A percentile compares a stretch with the other conserved stretches of the same genome.
These are phyloP conservation scores for Aphelenchoides avenae DNA, from an alignment of 1,140 invertebrate genomes.

Conservation along the genomic window DNA sequence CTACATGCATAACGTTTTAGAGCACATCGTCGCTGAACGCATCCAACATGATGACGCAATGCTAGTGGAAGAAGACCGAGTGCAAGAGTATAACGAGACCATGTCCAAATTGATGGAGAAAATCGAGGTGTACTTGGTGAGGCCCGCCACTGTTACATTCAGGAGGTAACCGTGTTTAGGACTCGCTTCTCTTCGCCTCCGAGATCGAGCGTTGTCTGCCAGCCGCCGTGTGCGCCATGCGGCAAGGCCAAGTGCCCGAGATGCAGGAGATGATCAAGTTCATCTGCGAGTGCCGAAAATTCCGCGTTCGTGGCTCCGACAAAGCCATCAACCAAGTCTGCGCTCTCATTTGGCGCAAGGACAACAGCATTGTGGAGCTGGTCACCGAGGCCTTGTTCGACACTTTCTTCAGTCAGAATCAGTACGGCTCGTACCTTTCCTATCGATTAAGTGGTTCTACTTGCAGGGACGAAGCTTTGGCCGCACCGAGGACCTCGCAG, in stretches of 20 bases:
- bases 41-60: slow-evolving; percentile 1
- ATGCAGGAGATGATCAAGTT: slow-evolving; percentile 29
- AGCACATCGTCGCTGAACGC: no score
- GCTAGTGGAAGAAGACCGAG: slow-evolving; percentile 25
- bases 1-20: no score
- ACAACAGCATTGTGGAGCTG: slow-evolving; percentile 2
- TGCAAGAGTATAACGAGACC: slow-evolving; percentile 4
- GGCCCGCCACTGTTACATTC: no score
- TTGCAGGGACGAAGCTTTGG: not conserved
- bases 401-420: slow-evolving; percentile 23
- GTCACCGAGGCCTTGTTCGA: slow-evolving; percentile 12
- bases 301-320: slow-evolving; percentile 15
- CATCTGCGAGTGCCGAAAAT: slow-evolving; percentile 27
- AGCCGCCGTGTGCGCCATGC: slow-evolving; percentile 16
- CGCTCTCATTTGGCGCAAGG: slow-evolving; percentile 28
- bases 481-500: slow-evolving; percentile 1
- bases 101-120: not conserved
- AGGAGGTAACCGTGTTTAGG: no score
- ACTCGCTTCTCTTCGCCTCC: slow-evolving; percentile 20
- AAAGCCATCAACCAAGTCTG: slow-evolving; percentile 18
- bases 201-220: slow-evolving; percentile 18
- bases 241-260: slow-evolving; percentile 1
- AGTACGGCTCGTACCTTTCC: not conserved
- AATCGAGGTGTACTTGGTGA: slow-evolving; percentile 9
- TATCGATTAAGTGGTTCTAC: not conserved